Evolutionary conservation across 2,113 vertebrate species (phyloP).

Genomic region (human (Homo sapiens)): GRCh38 chr9:122164001-122164500

Average conservation of each 20-base stretch:
- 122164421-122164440: background rate
- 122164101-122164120: background rate
- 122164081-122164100: background rate
- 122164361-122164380: background rate
- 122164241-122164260: background rate
- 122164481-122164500: background rate
- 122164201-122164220: background rate
- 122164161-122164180: background rate
- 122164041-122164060: background rate
- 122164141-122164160: background rate
- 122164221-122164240: background rate
- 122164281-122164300: background rate
- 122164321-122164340: background rate
- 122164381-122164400: background rate
- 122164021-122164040: too few species aligned
- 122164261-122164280: background rate
- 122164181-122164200: background rate
- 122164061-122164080: background rate
- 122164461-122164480: background rate
- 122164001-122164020: too few species aligned
- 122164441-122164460: background rate
- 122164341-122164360: background rate
- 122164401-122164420: background rate
- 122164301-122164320: background rate
- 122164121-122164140: conserved; percentile 9